Evolutionary conservation across 2,888 invertebrate species (phyloP).

Genomic region (Lasioglossum figueresi): DNA sequence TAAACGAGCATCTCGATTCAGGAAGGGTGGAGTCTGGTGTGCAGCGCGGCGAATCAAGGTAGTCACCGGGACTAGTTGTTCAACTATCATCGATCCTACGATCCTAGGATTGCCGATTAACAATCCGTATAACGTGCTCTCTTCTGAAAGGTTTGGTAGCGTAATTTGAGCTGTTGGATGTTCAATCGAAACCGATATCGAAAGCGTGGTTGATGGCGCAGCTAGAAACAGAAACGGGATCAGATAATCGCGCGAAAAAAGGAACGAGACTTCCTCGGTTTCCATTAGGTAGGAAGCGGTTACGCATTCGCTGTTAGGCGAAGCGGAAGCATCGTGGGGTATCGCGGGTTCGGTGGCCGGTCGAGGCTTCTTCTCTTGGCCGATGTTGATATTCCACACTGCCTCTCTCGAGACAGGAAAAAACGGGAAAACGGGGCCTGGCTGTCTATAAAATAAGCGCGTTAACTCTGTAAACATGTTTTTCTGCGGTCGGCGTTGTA

Average conservation of each 20-base stretch:
- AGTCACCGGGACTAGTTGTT: too few species aligned
- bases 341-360: slow-evolving; percentile 74
- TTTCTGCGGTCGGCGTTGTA: neutral
- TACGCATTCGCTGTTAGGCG: slow-evolving; percentile 74
- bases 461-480: neutral
- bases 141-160: too few species aligned
- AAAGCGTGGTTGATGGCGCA: neutral
- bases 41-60: too few species aligned
- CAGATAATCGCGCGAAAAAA: slow-evolving; percentile 51
- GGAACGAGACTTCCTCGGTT: slow-evolving; percentile 59
- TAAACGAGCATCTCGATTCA: neutral
- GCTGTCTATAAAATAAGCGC: slow-evolving; percentile 9
- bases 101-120: too few species aligned
- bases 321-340: slow-evolving; percentile 73
- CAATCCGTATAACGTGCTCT: too few species aligned
- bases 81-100: too few species aligned
- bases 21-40: neutral
- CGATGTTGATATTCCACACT: slow-evolving; percentile 41
- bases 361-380: slow-evolving; percentile 64
- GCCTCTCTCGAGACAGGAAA: slow-evolving; percentile 4
- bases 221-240: slow-evolving; percentile 47
- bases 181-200: neutral
- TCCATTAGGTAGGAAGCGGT: slow-evolving; percentile 73
- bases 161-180: too few species aligned
- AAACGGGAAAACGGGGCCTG: slow-evolving; percentile 10